Conservation (phyloP, 2,113 vertebrate genomes). For the Rhinichthys klamathensis region DNA sequence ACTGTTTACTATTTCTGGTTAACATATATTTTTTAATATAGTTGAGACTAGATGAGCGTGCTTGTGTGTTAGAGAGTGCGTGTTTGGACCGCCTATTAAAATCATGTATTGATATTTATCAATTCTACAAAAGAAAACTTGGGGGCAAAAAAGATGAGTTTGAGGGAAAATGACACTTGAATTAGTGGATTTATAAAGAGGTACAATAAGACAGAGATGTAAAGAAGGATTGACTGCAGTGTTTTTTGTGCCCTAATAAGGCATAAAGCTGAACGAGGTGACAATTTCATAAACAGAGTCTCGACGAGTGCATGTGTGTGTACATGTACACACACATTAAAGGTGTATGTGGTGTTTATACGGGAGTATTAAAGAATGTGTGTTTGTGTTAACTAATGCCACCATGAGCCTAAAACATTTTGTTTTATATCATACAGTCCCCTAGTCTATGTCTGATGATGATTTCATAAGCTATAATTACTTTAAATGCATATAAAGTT, state of each 20-base stretch:
- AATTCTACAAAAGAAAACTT: not conserved
- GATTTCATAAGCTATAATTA: slow-evolving; percentile 19
- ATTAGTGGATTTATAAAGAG: not conserved
- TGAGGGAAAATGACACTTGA: not conserved
- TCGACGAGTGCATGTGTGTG: slow-evolving; percentile 62
- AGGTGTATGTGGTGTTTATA: slow-evolving; percentile 32
- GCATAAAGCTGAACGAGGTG: slow-evolving; percentile 63
- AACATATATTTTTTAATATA: not conserved
- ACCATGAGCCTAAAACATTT: slow-evolving; percentile 7
- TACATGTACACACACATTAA: slow-evolving; percentile 32
- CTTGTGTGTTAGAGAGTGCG: not conserved
- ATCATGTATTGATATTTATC: not conserved
- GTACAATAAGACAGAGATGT: not conserved
- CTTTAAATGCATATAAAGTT: not conserved
- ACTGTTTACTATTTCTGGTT: not conserved
- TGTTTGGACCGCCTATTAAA: not conserved
- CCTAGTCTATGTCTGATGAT: slow-evolving; percentile 9
- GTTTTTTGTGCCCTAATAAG: slow-evolving; percentile 77
- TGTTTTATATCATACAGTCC: not conserved
- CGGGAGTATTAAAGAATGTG: not conserved
- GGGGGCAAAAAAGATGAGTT: not conserved
- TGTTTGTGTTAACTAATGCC: slow-evolving; percentile 29
- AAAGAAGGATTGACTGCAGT: not conserved
- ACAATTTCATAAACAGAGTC: slow-evolving; percentile 58
- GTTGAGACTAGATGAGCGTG: not conserved